A percentile compares a stretch with the other conserved stretches of the same genome.
phyloP scores from a whole-genome alignment of 2,888 invertebrate species.

The Melinaea menophilus region DNA sequence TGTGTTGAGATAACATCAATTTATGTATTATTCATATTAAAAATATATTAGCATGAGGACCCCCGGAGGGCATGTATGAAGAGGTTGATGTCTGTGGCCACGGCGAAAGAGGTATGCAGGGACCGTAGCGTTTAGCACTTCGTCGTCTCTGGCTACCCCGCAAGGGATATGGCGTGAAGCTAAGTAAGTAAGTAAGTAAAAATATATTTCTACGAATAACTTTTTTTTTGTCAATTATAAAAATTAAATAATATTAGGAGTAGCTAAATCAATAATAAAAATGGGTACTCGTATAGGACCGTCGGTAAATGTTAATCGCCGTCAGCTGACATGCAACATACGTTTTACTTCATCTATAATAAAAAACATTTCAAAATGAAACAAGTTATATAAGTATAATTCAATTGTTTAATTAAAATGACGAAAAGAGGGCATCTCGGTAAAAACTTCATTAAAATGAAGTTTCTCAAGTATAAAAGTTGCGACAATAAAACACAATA shows the following conservation, averaged over 20 bases:
- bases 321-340: neutral
- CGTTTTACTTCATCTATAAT: slow-evolving; percentile 10
- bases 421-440: too few relatives aligned
- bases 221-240: neutral
- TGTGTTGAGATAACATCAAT: neutral
- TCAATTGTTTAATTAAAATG: too few relatives aligned
- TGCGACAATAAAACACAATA: neutral
- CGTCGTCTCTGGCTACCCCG: too few relatives aligned
- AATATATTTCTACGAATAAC: too few relatives aligned
- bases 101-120: too few relatives aligned
- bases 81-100: too few relatives aligned
- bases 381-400: slow-evolving; percentile 5
- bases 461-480: slow-evolving; percentile 28
- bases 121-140: too few relatives aligned
- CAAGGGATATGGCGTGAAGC: neutral
- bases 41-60: neutral
- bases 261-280: neutral
- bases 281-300: neutral
- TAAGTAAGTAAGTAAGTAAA: too few relatives aligned
- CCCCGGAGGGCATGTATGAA: too few relatives aligned
- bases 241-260: neutral
- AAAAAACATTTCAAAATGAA: slow-evolving; percentile 7
- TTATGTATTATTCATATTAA: slow-evolving; percentile 2
- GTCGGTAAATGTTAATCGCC: neutral
- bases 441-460: slow-evolving; percentile 7